Evolutionary conservation across 2,888 invertebrate species (phyloP).

Genomic region (Phaonia tiefii): DNA sequence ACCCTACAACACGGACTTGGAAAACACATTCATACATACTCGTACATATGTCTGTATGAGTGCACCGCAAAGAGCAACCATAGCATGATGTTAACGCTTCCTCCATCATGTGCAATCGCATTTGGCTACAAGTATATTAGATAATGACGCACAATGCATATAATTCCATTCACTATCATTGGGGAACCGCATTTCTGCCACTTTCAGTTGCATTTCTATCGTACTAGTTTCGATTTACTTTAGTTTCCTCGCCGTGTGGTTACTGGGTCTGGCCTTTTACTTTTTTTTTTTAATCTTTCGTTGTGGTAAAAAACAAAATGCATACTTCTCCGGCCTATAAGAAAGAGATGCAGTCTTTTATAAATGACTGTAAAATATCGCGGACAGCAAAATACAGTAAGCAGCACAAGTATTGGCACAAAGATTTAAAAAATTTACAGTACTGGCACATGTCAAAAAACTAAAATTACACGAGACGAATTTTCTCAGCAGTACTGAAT

Average conservation of each 20-base stretch:
- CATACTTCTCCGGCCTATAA: not conserved
- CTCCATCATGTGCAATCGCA: not conserved
- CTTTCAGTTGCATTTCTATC: constrained; percentile 39
- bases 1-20: too few relatives aligned
- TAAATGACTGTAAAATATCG: too few relatives aligned
- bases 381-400: too few relatives aligned
- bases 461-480: too few relatives aligned
- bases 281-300: constrained; percentile 34
- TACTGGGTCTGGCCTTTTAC: constrained; percentile 37
- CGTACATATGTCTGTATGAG: too few relatives aligned
- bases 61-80: constrained; percentile 4
- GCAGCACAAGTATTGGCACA: too few relatives aligned
- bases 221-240: constrained; percentile 44
- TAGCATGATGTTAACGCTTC: constrained; percentile 32
- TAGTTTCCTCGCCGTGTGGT: constrained; percentile 41
- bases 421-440: too few relatives aligned
- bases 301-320: constrained; percentile 8
- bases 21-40: too few relatives aligned
- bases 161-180: constrained; percentile 76
- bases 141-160: constrained; percentile 71
- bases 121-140: constrained; percentile 54
- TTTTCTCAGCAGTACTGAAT: too few relatives aligned
- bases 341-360: not conserved
- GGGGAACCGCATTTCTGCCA: constrained; percentile 36
- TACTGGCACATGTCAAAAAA: too few relatives aligned